Conservation (phyloP, 2,797 vertebrate genomes). For the Phalloptychus januarius region DNA sequence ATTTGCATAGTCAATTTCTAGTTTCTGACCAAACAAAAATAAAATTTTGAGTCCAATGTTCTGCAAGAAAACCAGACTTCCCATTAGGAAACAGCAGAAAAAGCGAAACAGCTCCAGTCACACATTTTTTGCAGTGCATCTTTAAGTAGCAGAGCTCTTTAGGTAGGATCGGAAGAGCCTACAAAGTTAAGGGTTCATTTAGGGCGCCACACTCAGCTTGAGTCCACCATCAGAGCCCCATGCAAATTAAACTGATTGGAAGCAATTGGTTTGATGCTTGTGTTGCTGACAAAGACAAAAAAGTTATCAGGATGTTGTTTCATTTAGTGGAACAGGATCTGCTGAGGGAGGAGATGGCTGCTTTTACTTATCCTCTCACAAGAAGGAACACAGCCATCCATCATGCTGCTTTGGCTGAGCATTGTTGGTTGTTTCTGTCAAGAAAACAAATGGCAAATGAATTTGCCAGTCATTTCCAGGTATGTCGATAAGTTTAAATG, state of each 20-base stretch:
- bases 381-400: constrained; percentile 34
- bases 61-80: background rate
- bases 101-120: background rate
- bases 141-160: constrained; percentile 26
- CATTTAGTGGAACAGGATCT: constrained; percentile 52
- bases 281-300: constrained; percentile 68
- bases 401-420: constrained; percentile 19
- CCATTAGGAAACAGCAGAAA: background rate
- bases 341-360: constrained; percentile 42
- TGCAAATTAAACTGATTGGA: constrained; percentile 67
- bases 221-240: constrained; percentile 49
- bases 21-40: background rate
- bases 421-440: constrained; percentile 1
- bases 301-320: constrained; percentile 66
- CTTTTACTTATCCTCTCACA: constrained; percentile 64
- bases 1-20: background rate
- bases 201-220: constrained; percentile 49
- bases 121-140: constrained; percentile 48
- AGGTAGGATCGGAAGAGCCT: constrained; percentile 12
- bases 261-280: constrained; percentile 56
- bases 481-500: background rate
- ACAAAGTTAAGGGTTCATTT: constrained; percentile 46
- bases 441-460: background rate
- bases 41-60: background rate
- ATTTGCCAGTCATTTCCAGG: background rate